Percentiles rank a stretch among this genome's conserved stretches.
These are phyloP conservation scores for Diarsia rubi DNA, from an alignment of 2,888 invertebrate species.

Conservation along the genomic window DNA sequence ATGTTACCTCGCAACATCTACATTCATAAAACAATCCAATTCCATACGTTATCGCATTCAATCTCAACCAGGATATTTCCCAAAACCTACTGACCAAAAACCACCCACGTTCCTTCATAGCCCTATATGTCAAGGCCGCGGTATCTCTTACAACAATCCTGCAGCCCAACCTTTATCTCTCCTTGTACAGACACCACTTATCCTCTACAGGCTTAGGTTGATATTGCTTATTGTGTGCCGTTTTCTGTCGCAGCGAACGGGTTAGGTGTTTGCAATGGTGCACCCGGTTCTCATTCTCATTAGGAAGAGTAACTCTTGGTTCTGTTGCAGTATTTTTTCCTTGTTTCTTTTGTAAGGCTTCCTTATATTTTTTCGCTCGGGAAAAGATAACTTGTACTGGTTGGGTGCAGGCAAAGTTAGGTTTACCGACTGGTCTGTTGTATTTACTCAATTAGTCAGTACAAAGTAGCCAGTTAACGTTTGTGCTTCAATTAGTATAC, in stretches of 20 bases:
- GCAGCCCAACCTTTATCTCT: neutral
- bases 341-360: neutral
- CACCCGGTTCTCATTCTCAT: constrained; percentile 22
- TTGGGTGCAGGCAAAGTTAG: neutral
- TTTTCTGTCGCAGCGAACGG: constrained; percentile 22
- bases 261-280: constrained; percentile 14
- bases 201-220: neutral
- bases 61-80: constrained; percentile 52
- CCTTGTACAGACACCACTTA: neutral
- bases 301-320: constrained; percentile 19
- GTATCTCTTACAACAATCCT: too few species aligned
- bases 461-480: too few species aligned
- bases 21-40: constrained; percentile 32
- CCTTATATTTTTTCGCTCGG: neutral
- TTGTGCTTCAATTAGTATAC: neutral
- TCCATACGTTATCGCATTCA: constrained; percentile 46
- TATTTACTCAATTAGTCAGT: neutral
- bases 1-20: constrained; percentile 29
- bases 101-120: too few species aligned
- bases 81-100: too few species aligned
- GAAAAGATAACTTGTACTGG: neutral
- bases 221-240: constrained; percentile 22
- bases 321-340: constrained; percentile 1
- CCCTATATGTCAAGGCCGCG: too few species aligned
- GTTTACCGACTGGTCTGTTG: neutral